Evolutionary conservation across 1,140 invertebrate genomes (phyloP).

Genomic region (Drosophila trapezifrons): DNA sequence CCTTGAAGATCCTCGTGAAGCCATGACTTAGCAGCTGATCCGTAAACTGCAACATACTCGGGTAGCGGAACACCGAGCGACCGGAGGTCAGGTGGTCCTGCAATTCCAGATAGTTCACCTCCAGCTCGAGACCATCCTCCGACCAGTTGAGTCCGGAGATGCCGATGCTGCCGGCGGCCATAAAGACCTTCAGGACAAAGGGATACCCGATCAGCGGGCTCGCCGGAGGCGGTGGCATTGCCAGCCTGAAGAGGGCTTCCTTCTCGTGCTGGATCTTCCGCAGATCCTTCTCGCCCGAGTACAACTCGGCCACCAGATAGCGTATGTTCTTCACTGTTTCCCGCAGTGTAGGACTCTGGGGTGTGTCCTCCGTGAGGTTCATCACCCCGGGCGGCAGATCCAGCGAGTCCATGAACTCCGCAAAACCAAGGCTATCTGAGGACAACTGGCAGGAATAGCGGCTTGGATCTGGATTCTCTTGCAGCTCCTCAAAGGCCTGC

Average conservation of each 20-base stretch:
- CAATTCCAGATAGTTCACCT: constrained; percentile 40
- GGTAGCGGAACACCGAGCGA: constrained; percentile 30
- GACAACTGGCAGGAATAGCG: background rate
- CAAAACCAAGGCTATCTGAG: background rate
- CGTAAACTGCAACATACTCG: constrained; percentile 36
- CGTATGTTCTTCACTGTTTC: no score
- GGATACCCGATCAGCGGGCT: background rate
- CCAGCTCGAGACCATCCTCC: constrained; percentile 12
- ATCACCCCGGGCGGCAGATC: background rate
- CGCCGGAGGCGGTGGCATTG: background rate
- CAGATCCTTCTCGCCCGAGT: no score
- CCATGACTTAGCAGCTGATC: constrained; percentile 14
- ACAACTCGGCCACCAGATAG: no score
- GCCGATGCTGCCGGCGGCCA: constrained; percentile 16
- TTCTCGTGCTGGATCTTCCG: background rate
- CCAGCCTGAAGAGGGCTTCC: no score
- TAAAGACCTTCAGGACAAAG: constrained; percentile 44
- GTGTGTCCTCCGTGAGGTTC: no score
- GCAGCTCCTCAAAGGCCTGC: background rate
- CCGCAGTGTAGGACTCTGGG: no score
- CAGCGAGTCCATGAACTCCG: background rate
- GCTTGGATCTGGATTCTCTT: background rate
- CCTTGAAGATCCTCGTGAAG: constrained; percentile 15
- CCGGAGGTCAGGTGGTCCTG: constrained; percentile 44
- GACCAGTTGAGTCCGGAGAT: constrained; percentile 43